Evolutionary conservation across 2,797 vertebrate species (phyloP), one percentile per base, ranked within the genome.

Genomic region (Fratercula arctica): DNA sequence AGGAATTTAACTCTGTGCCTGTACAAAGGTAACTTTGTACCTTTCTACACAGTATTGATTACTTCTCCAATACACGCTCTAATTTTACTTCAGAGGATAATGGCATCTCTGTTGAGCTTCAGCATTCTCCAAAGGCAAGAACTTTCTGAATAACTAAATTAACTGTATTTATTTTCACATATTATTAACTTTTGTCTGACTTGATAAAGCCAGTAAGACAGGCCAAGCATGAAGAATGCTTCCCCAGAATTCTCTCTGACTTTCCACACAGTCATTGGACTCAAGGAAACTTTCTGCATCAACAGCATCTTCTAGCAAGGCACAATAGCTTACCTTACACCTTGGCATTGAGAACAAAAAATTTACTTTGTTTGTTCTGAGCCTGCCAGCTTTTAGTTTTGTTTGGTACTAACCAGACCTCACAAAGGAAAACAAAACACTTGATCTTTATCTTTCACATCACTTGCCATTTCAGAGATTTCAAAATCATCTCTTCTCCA

Each of bases 31-130:
- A 90, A 56, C 7, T 50, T 31, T 35, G 16, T 33, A 82, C 21
- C 13, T 13, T 33, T 72, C n/a, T 48, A 43, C 0, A 0, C 13
- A 53, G 11, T 28, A 73, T 4, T 45, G 61, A n/a, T 61, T 50
- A 54, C 11, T 87, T 37, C 57, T 37, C 5, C 13, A 77, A 25
- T 11, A 33, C 10, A 41, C 3, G 43, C 10, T 20, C 41, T 35
- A 24, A 70, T 28, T 39, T 64, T 46, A 64, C 6, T 23, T 29
- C 43, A 51, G 57, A 82, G 39, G 75, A 2, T 7, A 3, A 78
- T 8, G 23, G 7, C 16, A 51, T 26, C 31, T 68, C 31, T 24
- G n/a, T 15, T 11, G n/a, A 35, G 24, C 7, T 61, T 37, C 29
- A 61, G 33, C 7, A 23, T 33, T 59, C 26, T 73, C 35, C 43